Base-by-base conservation (phyloP, 1,140 invertebrate species). In the Polypedilum vanderplanki region DNA sequence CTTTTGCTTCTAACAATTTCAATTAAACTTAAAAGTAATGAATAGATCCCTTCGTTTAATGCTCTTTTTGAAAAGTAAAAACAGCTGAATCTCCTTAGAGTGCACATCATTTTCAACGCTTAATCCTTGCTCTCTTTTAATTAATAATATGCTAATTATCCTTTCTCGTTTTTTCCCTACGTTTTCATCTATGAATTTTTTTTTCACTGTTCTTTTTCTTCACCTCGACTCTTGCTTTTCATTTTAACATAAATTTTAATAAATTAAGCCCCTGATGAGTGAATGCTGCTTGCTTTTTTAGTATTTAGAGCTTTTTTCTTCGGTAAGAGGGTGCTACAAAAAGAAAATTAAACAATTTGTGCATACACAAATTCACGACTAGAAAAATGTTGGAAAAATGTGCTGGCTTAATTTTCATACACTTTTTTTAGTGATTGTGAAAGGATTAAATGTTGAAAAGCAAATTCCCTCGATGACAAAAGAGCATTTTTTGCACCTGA, bases 231-330 rank as follows among this genome's bases (percentile, higher is more conserved):
- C n/a, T 15, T 12, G 12, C 46, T 57, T n/a, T 57, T 57, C 12
- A 57, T 57, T 57, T n/a, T 57, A 57, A n/a, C 46, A 57, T 57
- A 15, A 57, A 57, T 57, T 57, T 57, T n/a, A 57, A 57, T 57
- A 57, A 57, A 57, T 57, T 15, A 57, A 15, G n/a, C 7, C 24
- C 5, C 24, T 33, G 46, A 57, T 57, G n/a, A 57, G n/a, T 57
- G 46, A 57, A 12, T 57, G 46, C 46, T 15, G n/a, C 46, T 57
- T n/a, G n/a, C 12, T 57, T n/a, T n/a, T n/a, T 57, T 57, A 57
- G n/a, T n/a, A 57, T 57, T 12, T 57, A n/a, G 3, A 57, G 46
- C 46, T 57, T 57, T 57, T n/a, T 46, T 41, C 10, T 46, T 57
- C 46, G n/a, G 46, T 57, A 4, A 57, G 46, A 57, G 46, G n/a